These are phyloP conservation scores for Trematomus bernacchii DNA, from an alignment of 2,797 vertebrate species.

Conservation along the genomic window DNA sequence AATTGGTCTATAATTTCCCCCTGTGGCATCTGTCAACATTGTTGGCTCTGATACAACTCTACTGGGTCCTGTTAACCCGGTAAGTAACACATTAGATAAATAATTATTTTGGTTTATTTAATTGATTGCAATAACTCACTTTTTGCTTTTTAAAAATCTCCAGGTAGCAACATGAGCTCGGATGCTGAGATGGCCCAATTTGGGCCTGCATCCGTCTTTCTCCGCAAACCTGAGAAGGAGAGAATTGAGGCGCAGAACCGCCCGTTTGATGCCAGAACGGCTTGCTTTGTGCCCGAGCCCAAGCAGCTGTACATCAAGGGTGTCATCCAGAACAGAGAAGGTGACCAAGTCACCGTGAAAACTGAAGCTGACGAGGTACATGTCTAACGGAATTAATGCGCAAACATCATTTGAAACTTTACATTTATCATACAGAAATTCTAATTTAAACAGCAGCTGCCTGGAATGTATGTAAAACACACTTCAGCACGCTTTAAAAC, in stretches of 20 bases:
- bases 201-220: constrained; percentile 85
- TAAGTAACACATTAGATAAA: not conserved
- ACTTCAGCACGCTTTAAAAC: not conserved
- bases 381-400: not conserved
- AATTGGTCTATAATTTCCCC: not conserved
- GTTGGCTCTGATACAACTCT: not conserved
- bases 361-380: constrained; percentile 85
- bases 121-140: not conserved
- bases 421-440: not conserved
- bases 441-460: not conserved
- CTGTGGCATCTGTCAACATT: constrained; percentile 2
- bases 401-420: not conserved
- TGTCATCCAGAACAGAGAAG: constrained; percentile 85
- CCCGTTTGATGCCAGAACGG: constrained; percentile 90
- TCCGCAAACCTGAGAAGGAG: constrained; percentile 89
- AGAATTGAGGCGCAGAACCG: constrained; percentile 89
- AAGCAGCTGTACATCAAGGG: constrained; percentile 87
- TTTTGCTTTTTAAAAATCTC: not conserved
- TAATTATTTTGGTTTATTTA: not conserved
- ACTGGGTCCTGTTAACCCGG: constrained; percentile 15
- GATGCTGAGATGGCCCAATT: constrained; percentile 86
- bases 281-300: constrained; percentile 87
- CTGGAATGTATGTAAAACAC: not conserved
- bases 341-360: constrained; percentile 84
- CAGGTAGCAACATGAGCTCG: constrained; percentile 60